A percentile compares a stretch with the other conserved stretches of the same genome.
Evolutionary conservation across 2,888 invertebrate genomes (phyloP).

Genomic region (Pardosa pseudoannulata): DNA sequence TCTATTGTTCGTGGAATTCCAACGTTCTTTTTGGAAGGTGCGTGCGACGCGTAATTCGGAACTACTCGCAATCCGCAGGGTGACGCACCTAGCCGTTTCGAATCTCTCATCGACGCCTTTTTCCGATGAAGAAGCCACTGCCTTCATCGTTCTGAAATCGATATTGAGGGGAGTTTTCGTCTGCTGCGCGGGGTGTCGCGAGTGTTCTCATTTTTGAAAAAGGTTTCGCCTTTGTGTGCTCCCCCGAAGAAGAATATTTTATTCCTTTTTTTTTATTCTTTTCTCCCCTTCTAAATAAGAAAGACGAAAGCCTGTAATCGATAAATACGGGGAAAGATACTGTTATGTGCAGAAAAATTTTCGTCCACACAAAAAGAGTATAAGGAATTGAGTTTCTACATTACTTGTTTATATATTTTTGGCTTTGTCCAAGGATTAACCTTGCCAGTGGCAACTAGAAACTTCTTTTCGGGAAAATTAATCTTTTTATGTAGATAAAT

Average conservation of each 20-base stretch:
- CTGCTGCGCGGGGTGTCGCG: constrained; percentile 15
- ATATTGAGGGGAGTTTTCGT: constrained; percentile 8
- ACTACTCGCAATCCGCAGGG: background rate
- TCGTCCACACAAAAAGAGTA: background rate
- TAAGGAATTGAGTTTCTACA: constrained; percentile 4
- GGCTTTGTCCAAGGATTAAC: background rate
- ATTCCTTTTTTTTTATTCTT: constrained; percentile 39
- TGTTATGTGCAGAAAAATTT: constrained; percentile 14
- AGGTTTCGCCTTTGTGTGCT: constrained; percentile 17
- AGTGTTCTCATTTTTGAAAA: constrained; percentile 17
- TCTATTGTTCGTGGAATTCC: constrained; percentile 46
- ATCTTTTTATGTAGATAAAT: no score
- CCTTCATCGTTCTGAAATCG: constrained; percentile 12
- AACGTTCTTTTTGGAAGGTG: constrained; percentile 12
- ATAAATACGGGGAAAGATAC: constrained; percentile 12
- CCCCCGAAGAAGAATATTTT: constrained; percentile 14
- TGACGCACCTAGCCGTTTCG: background rate
- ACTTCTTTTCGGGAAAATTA: background rate
- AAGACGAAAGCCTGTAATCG: background rate
- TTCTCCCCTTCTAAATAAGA: constrained; percentile 19
- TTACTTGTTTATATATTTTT: background rate
- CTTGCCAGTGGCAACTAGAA: background rate
- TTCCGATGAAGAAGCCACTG: constrained; percentile 17
- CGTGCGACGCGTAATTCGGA: constrained; percentile 6
- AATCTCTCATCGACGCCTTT: constrained; percentile 15